These are phyloP conservation scores for Drosophila pallidifrons DNA, from an alignment of 1,140 invertebrate species.

Conservation along the genomic window DNA sequence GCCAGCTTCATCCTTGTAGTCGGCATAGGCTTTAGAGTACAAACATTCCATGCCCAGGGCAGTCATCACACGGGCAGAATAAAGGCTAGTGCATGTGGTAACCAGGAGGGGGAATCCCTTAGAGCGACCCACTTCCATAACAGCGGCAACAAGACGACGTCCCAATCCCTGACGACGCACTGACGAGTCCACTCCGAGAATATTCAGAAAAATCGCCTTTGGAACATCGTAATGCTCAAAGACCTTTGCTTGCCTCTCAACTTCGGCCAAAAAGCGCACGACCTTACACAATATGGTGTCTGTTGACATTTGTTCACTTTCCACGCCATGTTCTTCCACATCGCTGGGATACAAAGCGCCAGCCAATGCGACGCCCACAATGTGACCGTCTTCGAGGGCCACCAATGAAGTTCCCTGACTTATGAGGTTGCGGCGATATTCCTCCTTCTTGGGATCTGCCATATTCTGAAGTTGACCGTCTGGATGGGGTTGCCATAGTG, in stretches of 20 bases:
- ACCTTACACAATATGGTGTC: conserved; percentile 39
- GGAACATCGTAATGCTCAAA: conserved; percentile 45
- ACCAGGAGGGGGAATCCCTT: conserved; percentile 47
- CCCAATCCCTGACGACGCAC: conserved; percentile 58
- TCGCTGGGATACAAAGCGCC: conserved; percentile 40
- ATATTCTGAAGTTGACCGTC: conserved; percentile 29
- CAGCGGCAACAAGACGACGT: conserved; percentile 37
- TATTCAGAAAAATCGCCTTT: conserved; percentile 55
- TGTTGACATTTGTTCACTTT: conserved; percentile 17
- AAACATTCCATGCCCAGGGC: conserved; percentile 52
- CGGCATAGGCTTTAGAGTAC: conserved; percentile 26
- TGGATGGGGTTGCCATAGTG: conserved; percentile 11
- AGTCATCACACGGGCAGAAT: conserved; percentile 46
- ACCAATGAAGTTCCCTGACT: conserved; percentile 48
- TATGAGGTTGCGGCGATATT: conserved; percentile 48
- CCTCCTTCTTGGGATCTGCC: conserved; percentile 23
- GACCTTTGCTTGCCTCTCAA: conserved; percentile 48
- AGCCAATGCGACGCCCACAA: conserved; percentile 60
- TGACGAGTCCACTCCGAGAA: conserved; percentile 47
- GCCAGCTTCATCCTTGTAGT: conserved; percentile 56
- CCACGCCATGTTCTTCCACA: conserved; percentile 44
- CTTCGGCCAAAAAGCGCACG: conserved; percentile 47
- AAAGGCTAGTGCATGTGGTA: conserved; percentile 56
- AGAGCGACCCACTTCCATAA: conserved; percentile 46
- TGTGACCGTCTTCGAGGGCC: conserved; percentile 39